Base-by-base conservation (phyloP, 2,797 vertebrate species). In the Molossus alvarezi region DNA sequence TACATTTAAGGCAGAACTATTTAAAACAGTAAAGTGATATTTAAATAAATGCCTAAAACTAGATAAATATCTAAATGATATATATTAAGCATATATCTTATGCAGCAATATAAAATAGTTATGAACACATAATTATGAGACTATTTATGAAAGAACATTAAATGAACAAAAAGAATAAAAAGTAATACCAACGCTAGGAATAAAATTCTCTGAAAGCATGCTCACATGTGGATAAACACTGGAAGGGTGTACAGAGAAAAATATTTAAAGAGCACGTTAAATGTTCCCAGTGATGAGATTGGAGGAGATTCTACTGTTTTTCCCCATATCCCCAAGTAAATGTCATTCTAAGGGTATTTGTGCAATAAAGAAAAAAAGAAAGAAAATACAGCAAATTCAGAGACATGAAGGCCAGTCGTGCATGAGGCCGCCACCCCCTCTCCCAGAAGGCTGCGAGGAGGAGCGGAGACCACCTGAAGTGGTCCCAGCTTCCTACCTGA, bases 11-110 rank as follows among this genome's bases (percentile, higher is more conserved):
- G 11, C 11, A 29, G 65, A 95, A 88, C 79, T 85, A 95, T 85
- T 95, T 90, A 93, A 93, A 90, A 58, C 51, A 82, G 18, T 23
- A 94, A 96, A 92, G 4, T 85, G 33, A 41, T 72, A 89, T 79
- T 92, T 76, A 88, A 96, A 83, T 75, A 93, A 88, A 79, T 72
- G n/a, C 65, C 57, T 93, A 82, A 90, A 95, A 79, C 75, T 85
- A 88, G 67, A 88, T 77, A 87, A 93, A 67, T 1, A 73, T 27
- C 11, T 57, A 45, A 91, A 51, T 88, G 27, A 81, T 25, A 8
- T 81, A 93, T 41, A 90, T 6, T 20, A 18, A 94, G 57, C 88
- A 37, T 88, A 75, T 85, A 62, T 90, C 51, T 82, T 92, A 85
- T 41, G 12, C 6, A 71, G 81, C 17, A 55, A 75, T 64, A 82